phyloP scores from a whole-genome alignment of 2,888 invertebrate genomes.

The Trissolcus brochymenae region DNA sequence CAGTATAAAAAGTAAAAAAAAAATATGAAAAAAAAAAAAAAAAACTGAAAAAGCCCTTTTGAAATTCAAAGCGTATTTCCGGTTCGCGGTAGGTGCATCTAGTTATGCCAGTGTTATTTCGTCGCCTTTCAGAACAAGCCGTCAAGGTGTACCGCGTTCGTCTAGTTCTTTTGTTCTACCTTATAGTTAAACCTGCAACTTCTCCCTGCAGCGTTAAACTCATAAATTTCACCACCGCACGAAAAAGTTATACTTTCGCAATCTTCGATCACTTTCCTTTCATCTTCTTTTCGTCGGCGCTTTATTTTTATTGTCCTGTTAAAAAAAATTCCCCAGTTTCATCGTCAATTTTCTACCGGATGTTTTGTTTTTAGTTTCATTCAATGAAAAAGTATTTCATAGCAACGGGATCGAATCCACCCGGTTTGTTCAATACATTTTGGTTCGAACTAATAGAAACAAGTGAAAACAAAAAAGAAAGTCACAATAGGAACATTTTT shows the following conservation, averaged over 20 bases:
- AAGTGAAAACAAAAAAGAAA: too few relatives aligned
- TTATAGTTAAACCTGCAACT: conserved; percentile 53
- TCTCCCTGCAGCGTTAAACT: conserved; percentile 46
- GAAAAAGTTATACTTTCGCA: conserved; percentile 56
- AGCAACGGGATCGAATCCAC: too few relatives aligned
- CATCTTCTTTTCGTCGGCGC: conserved; percentile 37
- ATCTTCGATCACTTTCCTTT: conserved; percentile 53
- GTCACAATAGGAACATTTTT: too few relatives aligned
- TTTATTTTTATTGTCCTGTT: conserved; percentile 25
- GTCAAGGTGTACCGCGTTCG: conserved; percentile 42
- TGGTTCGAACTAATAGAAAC: too few relatives aligned
- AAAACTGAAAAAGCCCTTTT: too few relatives aligned
- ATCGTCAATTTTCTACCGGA: neutral
- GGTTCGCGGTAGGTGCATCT: conserved; percentile 27
- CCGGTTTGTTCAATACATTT: too few relatives aligned
- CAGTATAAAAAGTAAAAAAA: too few relatives aligned
- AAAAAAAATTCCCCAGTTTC: conserved; percentile 23
- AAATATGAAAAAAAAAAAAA: too few relatives aligned
- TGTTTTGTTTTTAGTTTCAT: neutral
- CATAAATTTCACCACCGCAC: conserved; percentile 54
- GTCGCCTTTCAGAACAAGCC: conserved; percentile 37
- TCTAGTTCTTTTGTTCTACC: conserved; percentile 44
- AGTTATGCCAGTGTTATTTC: conserved; percentile 34
- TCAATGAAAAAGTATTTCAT: too few relatives aligned
- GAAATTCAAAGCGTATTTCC: conserved; percentile 37